phyloP scores from a whole-genome alignment of 2,888 invertebrate species.

The Drosophila yooni region DNA sequence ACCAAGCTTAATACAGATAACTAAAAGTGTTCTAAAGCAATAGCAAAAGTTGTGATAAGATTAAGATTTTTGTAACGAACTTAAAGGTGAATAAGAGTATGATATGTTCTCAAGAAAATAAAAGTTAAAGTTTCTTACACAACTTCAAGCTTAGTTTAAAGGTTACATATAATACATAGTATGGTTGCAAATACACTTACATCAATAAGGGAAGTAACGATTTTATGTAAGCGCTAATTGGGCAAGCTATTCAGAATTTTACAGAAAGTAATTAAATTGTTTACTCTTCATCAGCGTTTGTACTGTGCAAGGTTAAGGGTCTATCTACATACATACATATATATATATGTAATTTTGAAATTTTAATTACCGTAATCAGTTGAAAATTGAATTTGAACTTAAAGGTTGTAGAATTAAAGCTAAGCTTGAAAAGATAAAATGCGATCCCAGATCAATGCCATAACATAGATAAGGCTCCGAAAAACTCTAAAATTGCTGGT shows the following conservation, averaged over 20 bases:
- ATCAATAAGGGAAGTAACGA: constrained; percentile 7
- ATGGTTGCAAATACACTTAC: neutral
- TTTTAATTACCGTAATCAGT: neutral
- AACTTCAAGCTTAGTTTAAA: neutral
- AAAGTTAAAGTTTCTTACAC: too few species aligned
- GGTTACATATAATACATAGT: neutral
- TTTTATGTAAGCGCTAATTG: constrained; percentile 19
- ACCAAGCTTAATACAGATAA: neutral
- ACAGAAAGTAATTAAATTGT: neutral
- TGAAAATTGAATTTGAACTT: neutral
- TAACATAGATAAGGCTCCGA: neutral
- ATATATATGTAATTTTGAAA: neutral
- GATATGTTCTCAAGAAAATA: neutral
- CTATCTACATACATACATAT: neutral
- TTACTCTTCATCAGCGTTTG: neutral
- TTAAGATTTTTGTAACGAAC: neutral
- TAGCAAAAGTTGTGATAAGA: neutral
- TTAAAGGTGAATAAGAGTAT: neutral
- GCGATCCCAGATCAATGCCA: neutral
- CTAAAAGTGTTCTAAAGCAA: neutral
- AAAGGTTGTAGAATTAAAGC: neutral
- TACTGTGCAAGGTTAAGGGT: neutral
- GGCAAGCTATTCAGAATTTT: neutral
- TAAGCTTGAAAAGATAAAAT: neutral
- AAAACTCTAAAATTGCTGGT: neutral